Conservation (phyloP, 2,113 vertebrate genomes). For the Nycticebus coucang region DNA sequence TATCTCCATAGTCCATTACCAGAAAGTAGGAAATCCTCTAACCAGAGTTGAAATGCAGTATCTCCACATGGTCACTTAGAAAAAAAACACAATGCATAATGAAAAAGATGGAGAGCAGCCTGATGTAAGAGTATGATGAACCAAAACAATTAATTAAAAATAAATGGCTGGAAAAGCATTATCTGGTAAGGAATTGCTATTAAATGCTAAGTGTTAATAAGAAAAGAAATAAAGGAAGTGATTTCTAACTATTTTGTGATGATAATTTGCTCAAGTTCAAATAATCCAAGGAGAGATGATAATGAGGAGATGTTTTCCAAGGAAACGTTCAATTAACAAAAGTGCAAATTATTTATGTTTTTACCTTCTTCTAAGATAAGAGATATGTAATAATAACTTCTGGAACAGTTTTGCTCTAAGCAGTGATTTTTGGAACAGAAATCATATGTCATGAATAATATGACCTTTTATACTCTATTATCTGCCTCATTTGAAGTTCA, state of each 20-base stretch:
- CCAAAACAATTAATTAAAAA: conserved; percentile 59
- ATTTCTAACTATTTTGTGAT: conserved; percentile 56
- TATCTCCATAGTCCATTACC: neutral
- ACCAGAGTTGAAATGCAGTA: neutral
- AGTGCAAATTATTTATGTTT: conserved; percentile 62
- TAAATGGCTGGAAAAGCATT: conserved; percentile 30
- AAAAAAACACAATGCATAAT: neutral
- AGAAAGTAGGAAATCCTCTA: neutral
- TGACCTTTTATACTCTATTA: conserved; percentile 76
- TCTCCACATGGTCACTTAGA: neutral
- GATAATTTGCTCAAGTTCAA: conserved; percentile 58
- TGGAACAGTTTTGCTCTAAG: conserved; percentile 54
- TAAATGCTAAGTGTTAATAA: conserved; percentile 64
- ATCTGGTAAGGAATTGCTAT: conserved; percentile 46
- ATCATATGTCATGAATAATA: conserved; percentile 72
- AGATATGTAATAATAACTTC: conserved; percentile 37
- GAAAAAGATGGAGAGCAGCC: neutral
- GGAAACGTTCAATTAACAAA: conserved; percentile 52
- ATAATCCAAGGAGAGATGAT: conserved; percentile 63
- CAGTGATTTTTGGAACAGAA: conserved; percentile 61
- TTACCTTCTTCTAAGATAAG: conserved; percentile 43
- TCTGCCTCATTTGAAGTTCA: conserved; percentile 75
- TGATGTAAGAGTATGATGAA: neutral
- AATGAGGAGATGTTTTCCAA: conserved; percentile 53
- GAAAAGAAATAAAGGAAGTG: conserved; percentile 61